Conservation (phyloP, 2,888 invertebrate species). For the Tenthredo amoena region DNA sequence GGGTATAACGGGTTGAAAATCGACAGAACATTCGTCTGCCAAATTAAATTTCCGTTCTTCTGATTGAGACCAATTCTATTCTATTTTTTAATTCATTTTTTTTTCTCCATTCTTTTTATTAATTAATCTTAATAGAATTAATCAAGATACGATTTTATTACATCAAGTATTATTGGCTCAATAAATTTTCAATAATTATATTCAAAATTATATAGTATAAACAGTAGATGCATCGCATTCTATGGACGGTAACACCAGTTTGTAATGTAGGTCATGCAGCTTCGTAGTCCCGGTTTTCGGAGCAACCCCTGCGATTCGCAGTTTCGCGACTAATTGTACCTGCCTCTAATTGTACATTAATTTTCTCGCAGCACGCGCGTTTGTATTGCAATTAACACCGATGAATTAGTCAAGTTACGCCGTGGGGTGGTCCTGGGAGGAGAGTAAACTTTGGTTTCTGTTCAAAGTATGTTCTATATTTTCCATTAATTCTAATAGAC, state of each 20-base stretch:
- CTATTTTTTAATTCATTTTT: neutral
- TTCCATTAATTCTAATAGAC: neutral
- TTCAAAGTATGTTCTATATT: neutral
- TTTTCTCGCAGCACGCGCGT: slow-evolving; percentile 19
- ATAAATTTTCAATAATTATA: neutral
- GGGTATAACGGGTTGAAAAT: slow-evolving; percentile 12
- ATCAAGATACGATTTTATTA: neutral
- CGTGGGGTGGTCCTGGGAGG: neutral
- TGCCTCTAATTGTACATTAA: slow-evolving; percentile 19
- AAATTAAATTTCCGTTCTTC: neutral
- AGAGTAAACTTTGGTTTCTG: neutral
- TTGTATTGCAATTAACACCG: slow-evolving; percentile 14
- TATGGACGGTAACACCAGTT: neutral
- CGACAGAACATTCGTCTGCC: neutral
- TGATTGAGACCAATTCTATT: neutral
- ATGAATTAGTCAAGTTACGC: slow-evolving; percentile 13
- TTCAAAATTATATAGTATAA: neutral
- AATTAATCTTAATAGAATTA: neutral
- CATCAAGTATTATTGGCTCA: neutral
- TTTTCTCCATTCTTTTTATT: neutral
- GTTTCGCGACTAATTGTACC: slow-evolving; percentile 6
- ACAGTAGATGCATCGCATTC: neutral
- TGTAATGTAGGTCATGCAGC: slow-evolving; percentile 42
- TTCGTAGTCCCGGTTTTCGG: neutral
- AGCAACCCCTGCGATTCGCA: neutral